A percentile compares a stretch with the other conserved stretches of the same genome.
Evolutionary conservation across 2,888 invertebrate species (phyloP).

Genomic region (Opisthograptis luteolata): DNA sequence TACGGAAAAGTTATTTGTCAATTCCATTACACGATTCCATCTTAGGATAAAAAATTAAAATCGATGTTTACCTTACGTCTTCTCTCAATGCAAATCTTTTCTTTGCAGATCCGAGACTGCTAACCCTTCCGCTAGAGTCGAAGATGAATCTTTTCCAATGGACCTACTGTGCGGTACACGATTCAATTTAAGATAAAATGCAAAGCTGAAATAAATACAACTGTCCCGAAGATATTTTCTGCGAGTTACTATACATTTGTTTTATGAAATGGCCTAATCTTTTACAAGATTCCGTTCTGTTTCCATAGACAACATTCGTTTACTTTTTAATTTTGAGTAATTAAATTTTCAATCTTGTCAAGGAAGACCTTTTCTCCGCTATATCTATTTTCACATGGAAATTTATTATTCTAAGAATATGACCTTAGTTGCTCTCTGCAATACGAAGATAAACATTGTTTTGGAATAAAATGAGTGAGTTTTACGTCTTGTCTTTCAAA

Average conservation of each 20-base stretch:
- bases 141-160: constrained; percentile 77
- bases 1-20: constrained; percentile 51
- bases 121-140: constrained; percentile 80
- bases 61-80: constrained; percentile 85
- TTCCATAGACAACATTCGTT: constrained; percentile 77
- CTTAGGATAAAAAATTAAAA: constrained; percentile 78
- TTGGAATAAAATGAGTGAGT: too few species aligned
- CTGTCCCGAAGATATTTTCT: constrained; percentile 84
- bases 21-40: constrained; percentile 66
- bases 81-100: constrained; percentile 82
- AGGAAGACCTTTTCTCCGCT: constrained; percentile 45
- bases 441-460: too few species aligned
- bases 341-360: constrained; percentile 65
- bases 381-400: neutral
- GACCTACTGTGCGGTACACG: constrained; percentile 78
- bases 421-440: too few species aligned
- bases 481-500: neutral
- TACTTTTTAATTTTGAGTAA: constrained; percentile 75
- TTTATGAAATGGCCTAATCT: constrained; percentile 85
- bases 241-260: constrained; percentile 85
- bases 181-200: constrained; percentile 83
- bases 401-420: too few species aligned
- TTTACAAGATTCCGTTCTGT: constrained; percentile 85
- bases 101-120: constrained; percentile 82
- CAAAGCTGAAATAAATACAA: constrained; percentile 85